phyloP scores from a whole-genome alignment of 2,797 vertebrate species.

The Lacerta agilis region DNA sequence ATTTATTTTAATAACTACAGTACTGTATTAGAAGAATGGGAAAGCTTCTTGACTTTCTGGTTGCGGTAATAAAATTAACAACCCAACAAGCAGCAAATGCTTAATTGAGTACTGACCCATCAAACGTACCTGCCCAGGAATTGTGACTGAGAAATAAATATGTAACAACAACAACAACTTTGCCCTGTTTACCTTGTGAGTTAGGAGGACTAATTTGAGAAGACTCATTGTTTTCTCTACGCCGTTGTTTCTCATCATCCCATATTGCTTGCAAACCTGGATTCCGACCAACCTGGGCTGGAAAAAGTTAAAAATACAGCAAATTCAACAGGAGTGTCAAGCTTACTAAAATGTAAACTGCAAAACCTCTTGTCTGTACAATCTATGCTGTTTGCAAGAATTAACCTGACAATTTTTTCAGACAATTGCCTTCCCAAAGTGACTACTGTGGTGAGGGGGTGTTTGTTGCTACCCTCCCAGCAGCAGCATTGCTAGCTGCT shows the following conservation, averaged over 20 bases:
- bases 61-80: not conserved
- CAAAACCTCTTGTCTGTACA: slow-evolving; percentile 16
- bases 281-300: slow-evolving; percentile 93
- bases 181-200: slow-evolving; percentile 86
- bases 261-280: slow-evolving; percentile 96
- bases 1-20: not conserved
- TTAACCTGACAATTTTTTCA: not conserved
- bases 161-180: not conserved
- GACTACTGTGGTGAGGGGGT: no score
- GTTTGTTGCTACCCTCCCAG: no score
- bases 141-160: not conserved
- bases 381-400: slow-evolving; percentile 5
- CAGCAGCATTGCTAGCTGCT: no score
- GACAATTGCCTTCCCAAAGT: not conserved
- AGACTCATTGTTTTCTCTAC: slow-evolving; percentile 86
- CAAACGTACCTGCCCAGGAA: not conserved
- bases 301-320: slow-evolving; percentile 58
- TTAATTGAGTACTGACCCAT: not conserved
- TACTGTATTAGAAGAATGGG: not conserved
- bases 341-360: slow-evolving; percentile 13
- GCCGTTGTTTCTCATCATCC: slow-evolving; percentile 96
- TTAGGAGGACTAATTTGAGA: slow-evolving; percentile 88
- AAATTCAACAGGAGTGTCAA: slow-evolving; percentile 20
- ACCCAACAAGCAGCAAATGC: not conserved
- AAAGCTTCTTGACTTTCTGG: not conserved